phyloP scores from a whole-genome alignment of 2,797 vertebrate species.

The Lepus townsendii region DNA sequence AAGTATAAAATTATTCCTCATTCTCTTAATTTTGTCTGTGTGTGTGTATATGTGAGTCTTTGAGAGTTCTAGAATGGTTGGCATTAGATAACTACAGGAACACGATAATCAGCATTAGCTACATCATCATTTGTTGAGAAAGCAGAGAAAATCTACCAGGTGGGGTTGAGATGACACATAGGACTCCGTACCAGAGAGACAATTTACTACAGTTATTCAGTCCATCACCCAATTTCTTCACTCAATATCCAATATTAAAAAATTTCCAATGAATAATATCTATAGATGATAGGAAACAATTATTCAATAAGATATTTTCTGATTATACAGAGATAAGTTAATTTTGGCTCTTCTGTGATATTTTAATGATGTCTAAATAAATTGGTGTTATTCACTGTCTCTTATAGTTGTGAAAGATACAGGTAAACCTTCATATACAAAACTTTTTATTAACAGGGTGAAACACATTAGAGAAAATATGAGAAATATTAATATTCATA shows the following conservation, averaged over 20 bases:
- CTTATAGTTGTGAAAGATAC: background rate
- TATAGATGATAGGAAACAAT: background rate
- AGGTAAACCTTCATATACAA: background rate
- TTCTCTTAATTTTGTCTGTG: background rate
- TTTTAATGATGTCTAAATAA: constrained; percentile 46
- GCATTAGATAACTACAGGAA: background rate
- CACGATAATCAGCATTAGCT: background rate
- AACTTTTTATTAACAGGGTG: background rate
- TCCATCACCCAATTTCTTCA: constrained; percentile 9
- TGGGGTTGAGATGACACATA: background rate
- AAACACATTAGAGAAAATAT: background rate
- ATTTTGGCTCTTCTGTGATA: background rate
- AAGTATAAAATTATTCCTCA: background rate
- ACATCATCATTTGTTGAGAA: background rate
- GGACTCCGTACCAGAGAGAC: background rate
- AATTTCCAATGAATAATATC: background rate
- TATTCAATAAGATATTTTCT: background rate
- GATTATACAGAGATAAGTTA: background rate
- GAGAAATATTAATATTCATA: background rate
- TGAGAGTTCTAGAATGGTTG: background rate
- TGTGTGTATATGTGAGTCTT: background rate
- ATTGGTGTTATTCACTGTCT: background rate
- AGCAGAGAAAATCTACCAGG: background rate
- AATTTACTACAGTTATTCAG: background rate
- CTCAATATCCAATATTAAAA: background rate